Evolutionary conservation across 1,140 invertebrate species (phyloP), one percentile per base, ranked within the genome.

Genomic region (Listronotus bonariensis): DNA sequence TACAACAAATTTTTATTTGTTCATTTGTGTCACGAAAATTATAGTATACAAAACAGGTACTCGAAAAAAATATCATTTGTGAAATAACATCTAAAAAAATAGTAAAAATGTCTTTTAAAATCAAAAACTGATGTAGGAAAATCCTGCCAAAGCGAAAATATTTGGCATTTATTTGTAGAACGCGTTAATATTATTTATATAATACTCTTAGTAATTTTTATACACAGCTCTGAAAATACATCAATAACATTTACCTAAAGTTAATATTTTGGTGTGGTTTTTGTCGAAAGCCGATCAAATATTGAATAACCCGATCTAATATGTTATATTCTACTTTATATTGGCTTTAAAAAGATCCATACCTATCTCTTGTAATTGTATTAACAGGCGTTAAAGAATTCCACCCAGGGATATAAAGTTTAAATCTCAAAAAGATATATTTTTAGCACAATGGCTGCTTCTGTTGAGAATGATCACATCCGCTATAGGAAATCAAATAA

Each of bases 171-270:
- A 52, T 65, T 58, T 58, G 40, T 58, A 65, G 63, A 58, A 65
- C 63, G 63, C 48, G 55, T 59, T 65, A 51, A 65, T 48, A 38
- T 41, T 57, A 43, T 32, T 40, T 31, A 52, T 41, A 41, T 77
- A 74, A 74, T 75, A 70, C 68, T 75, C 72, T 74, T 69, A 72
- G 69, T 76, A 71, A 73, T 73, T 58, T 68, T 62, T 71, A 68
- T 72, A 78, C 74, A 78, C 71, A 77, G 74, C 71, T 77, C 76
- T 49, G 76, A 78, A 77, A 77, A 77, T 77, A 78, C 74, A 75
- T 76, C 40, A 60, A 65, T 65, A 66, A 78, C 77, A 78, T 78
- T 77, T 77, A 76, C 68, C 68, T 75, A 69, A 71, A 62, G 65
- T 71, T 68, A 65, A 51, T 63, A 73, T 69, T 68, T 43, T 75